Percentiles rank a stretch among this genome's conserved stretches.
Conservation (phyloP, 1,140 invertebrate species). For the Mactra quadrangularis region DNA sequence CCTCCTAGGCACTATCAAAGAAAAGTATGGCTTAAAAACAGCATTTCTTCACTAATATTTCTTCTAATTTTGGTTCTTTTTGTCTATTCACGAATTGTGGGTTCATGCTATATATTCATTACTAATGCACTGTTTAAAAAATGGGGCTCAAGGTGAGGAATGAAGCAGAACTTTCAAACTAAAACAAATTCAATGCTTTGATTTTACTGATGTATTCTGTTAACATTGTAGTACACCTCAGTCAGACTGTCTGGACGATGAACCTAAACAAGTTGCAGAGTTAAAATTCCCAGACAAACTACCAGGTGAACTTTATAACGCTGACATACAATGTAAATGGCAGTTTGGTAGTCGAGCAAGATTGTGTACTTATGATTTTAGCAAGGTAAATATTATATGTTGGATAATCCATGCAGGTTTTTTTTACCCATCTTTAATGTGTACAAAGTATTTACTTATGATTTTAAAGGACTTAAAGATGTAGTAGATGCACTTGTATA, state of each 20-base stretch:
- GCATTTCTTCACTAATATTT: too few relatives aligned
- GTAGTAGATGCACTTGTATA: too few relatives aligned
- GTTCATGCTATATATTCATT: too few relatives aligned
- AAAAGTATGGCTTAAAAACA: too few relatives aligned
- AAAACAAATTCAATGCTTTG: too few relatives aligned
- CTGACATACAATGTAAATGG: conserved; percentile 81
- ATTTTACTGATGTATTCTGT: too few relatives aligned
- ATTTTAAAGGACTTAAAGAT: not conserved
- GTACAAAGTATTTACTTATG: conserved; percentile 4
- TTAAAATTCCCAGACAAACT: conserved; percentile 79
- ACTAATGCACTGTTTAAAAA: too few relatives aligned
- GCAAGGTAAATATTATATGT: conserved; percentile 70
- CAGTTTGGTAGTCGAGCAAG: conserved; percentile 78
- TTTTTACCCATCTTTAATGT: not conserved
- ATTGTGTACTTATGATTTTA: conserved; percentile 79
- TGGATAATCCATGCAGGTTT: conserved; percentile 23
- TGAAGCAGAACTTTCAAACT: too few relatives aligned
- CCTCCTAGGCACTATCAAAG: too few relatives aligned
- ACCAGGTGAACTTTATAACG: conserved; percentile 80
- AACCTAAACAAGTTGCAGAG: conserved; percentile 74
- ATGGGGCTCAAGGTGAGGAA: too few relatives aligned
- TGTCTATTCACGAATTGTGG: too few relatives aligned
- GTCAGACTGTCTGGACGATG: conserved; percentile 77
- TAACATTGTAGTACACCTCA: conserved; percentile 75
- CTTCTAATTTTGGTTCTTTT: too few relatives aligned